phyloP scores from a whole-genome alignment of 2,888 invertebrate species.

The Apocheima hispidaria region DNA sequence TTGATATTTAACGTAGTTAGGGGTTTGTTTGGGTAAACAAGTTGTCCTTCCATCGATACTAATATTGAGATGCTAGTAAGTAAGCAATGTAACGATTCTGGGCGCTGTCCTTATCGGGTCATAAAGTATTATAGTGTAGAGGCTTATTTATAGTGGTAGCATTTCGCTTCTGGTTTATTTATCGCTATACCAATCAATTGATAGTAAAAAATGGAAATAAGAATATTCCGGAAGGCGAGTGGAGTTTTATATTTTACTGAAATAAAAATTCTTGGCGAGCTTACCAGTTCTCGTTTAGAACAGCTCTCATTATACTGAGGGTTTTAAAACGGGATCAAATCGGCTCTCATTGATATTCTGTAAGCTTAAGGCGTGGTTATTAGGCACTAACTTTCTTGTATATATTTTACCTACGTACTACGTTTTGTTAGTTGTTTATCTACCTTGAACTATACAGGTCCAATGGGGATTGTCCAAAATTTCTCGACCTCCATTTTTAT shows the following conservation, averaged over 20 bases:
- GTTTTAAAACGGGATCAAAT: slow-evolving; percentile 33
- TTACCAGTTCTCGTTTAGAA: slow-evolving; percentile 29
- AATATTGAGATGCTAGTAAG: slow-evolving; percentile 7
- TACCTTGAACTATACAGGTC: too few relatives aligned
- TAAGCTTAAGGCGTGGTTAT: slow-evolving; percentile 15
- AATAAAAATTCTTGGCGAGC: slow-evolving; percentile 34
- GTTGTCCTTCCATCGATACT: slow-evolving; percentile 2
- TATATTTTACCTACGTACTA: not conserved
- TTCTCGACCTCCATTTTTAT: too few relatives aligned
- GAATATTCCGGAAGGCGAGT: slow-evolving; percentile 13
- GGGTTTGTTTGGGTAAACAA: not conserved
- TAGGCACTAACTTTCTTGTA: too few relatives aligned
- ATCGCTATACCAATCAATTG: slow-evolving; percentile 14
- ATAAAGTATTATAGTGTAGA: slow-evolving; percentile 19
- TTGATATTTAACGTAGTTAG: not conserved
- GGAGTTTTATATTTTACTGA: slow-evolving; percentile 38
- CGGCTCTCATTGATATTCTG: slow-evolving; percentile 39
- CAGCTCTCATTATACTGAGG: slow-evolving; percentile 28
- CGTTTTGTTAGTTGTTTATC: not conserved
- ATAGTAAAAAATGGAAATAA: slow-evolving; percentile 15
- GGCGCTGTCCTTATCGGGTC: slow-evolving; percentile 13
- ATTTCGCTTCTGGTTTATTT: slow-evolving; percentile 22
- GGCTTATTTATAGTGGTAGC: slow-evolving; percentile 8
- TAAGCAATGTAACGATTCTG: slow-evolving; percentile 12
- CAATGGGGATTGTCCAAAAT: too few relatives aligned